Evolutionary conservation across 2,797 vertebrate species (phyloP), one percentile per base, ranked within the genome.

Genomic region (Danio jaintianensis): DNA sequence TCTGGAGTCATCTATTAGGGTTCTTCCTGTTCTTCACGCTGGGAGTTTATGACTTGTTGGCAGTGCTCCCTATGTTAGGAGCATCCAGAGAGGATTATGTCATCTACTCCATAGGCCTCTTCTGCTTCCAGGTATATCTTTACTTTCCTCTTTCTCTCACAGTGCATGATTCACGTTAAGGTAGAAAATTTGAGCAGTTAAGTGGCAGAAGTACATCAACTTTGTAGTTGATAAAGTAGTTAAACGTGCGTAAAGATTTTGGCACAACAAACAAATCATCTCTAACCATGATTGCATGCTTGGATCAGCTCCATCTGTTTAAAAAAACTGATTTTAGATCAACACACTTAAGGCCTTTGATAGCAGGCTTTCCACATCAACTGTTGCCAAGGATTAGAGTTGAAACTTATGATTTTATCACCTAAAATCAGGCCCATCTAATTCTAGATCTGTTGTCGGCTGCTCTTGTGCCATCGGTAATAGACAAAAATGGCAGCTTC

Each of bases 1-100:
- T 98, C 89, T 98, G 97, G 97, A 98, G 96, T 90, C 97, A 99
- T 61, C 91, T 99, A 87, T 83, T 98, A 84, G 97, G 97, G 75
- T 99, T 98, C 89, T 72, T 97, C 82, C 93, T 98, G 83, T 99
- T 98, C 93, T 97, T 99, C 89, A 89, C 87, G 2, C 86, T 98
- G 80, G 96, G 95, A 2, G 94, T 98, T 66, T 97, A 98, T 84
- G 96, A 98, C 90, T 95, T 98, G 95, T 93, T 92, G 0, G 92
- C 88, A 0, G 95, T 98, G 68, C 92, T 99, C 89, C 97, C 97
- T 7, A 90, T 91, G 0, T 88, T 95, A 13, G 94, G 95, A 5
- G 97, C 96, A 3, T 95, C 97, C 77, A 93, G 94, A 3, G 97
- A 99, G 85, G 97, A 99, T 85, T 98, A 97, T 64, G 97, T 99